Percentiles rank a stretch among this genome's conserved stretches.
phyloP scores from a whole-genome alignment of 2,113 vertebrate species.

The Paradisaea rubra region DNA sequence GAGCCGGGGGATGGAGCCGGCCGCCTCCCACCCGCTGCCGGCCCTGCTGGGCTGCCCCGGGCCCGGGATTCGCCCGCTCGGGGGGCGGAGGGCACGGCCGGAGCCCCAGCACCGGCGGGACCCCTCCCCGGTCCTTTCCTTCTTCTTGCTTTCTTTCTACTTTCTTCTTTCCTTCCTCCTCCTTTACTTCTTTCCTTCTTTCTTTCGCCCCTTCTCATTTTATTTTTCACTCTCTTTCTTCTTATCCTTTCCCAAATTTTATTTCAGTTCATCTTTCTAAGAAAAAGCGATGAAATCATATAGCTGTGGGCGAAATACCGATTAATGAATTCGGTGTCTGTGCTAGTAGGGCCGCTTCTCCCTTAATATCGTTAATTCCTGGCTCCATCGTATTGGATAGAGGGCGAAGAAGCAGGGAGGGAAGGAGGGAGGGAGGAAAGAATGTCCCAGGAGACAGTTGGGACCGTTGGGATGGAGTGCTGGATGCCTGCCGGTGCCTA shows the following conservation, averaged over 20 bases:
- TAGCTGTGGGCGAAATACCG: neutral
- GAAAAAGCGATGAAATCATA: neutral
- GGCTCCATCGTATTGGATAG: neutral
- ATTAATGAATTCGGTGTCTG: neutral
- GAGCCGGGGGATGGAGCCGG: no score
- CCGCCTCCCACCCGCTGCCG: neutral
- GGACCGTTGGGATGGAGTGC: no score
- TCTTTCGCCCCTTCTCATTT: neutral
- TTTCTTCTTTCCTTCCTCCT: no score
- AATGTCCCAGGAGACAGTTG: neutral
- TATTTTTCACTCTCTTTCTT: neutral
- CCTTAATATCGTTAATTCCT: neutral
- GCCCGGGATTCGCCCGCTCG: rapidly evolving
- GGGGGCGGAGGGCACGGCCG: neutral
- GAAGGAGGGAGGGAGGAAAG: neutral
- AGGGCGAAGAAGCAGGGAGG: neutral
- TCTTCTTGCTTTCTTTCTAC: neutral
- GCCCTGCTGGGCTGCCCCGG: neutral
- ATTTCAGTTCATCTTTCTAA: neutral
- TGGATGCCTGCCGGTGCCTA: neutral
- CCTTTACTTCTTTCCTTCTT: no score
- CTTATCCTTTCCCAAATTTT: neutral
- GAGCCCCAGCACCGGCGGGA: neutral
- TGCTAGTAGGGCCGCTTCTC: neutral
- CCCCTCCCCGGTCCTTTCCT: neutral